A percentile compares a stretch with the other conserved stretches of the same genome.
These are phyloP conservation scores for Bombus pascuorum DNA, from an alignment of 1,140 invertebrate genomes.

Conservation along the genomic window DNA sequence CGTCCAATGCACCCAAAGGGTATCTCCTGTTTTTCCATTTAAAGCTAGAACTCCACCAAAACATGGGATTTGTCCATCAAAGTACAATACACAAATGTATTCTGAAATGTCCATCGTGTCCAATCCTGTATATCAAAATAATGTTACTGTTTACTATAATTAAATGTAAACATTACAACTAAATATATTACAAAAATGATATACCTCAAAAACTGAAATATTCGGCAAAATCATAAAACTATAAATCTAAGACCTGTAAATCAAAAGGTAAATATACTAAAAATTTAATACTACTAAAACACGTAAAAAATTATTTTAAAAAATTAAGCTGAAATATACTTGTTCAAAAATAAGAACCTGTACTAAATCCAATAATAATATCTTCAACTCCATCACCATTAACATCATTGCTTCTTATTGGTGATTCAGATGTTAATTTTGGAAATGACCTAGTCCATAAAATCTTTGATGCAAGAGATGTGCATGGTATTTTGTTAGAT, in stretches of 20 bases:
- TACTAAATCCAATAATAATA: constrained; percentile 91
- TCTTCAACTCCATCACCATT: constrained; percentile 89
- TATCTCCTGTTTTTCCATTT: constrained; percentile 87
- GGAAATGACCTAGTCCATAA: constrained; percentile 89
- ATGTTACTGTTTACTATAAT: constrained; percentile 1
- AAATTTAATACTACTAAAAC: constrained; percentile 43
- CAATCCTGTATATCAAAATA: constrained; percentile 69
- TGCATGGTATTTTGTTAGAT: constrained; percentile 85
- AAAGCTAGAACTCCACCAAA: constrained; percentile 90
- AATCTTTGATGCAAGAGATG: constrained; percentile 86
- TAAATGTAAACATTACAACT: neutral
- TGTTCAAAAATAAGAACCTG: constrained; percentile 82
- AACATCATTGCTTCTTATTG: constrained; percentile 88
- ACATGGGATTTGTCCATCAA: constrained; percentile 86
- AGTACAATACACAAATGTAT: constrained; percentile 86
- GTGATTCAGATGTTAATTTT: constrained; percentile 89
- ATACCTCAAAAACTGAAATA: constrained; percentile 38
- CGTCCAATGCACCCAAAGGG: constrained; percentile 90
- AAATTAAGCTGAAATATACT: constrained; percentile 1
- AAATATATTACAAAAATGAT: constrained; percentile 38
- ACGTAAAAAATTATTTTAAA: neutral
- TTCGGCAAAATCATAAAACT: constrained; percentile 46
- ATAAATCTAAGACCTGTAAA: constrained; percentile 58
- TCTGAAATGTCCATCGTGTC: constrained; percentile 73
- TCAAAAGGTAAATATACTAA: constrained; percentile 47